Conservation (phyloP, 2,113 vertebrate genomes). For the Saiga tatarica region DNA sequence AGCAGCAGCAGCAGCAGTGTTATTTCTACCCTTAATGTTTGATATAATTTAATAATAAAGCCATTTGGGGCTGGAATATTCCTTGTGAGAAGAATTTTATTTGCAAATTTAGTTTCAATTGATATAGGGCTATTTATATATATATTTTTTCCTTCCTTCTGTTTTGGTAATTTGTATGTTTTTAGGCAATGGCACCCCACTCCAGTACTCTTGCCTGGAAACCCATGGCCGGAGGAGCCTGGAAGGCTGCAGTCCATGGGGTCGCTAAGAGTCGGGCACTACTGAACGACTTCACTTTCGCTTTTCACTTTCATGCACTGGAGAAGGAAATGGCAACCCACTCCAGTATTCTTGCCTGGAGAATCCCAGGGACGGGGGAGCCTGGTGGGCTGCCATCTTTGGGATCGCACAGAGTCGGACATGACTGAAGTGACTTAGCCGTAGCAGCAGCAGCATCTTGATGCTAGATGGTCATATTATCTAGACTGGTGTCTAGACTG, state of each 20-base stretch:
- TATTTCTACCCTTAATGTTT: background rate
- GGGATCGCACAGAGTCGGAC: too few species aligned
- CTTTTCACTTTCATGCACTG: too few species aligned
- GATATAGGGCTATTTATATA: background rate
- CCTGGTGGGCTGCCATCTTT: too few species aligned
- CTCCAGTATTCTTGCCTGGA: too few species aligned
- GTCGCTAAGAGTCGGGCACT: too few species aligned
- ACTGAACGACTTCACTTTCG: too few species aligned
- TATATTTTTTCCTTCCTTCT: constrained; percentile 7
- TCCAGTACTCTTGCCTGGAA: too few species aligned
- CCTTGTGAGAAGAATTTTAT: background rate
- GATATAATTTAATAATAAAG: constrained; percentile 19
- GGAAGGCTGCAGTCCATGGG: too few species aligned
- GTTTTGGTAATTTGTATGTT: constrained; percentile 4
- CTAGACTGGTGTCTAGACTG: background rate
- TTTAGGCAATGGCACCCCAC: background rate
- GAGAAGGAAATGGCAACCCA: too few species aligned
- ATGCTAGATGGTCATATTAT: background rate
- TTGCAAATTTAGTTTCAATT: background rate
- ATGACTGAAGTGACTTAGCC: too few species aligned
- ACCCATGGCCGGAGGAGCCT: too few species aligned
- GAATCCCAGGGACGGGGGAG: too few species aligned
- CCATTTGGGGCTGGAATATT: background rate
- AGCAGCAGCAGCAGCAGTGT: background rate
- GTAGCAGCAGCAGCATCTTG: background rate